Base-by-base conservation (phyloP, 2,113 vertebrate species). In the Boulengerochromis microlepis region DNA sequence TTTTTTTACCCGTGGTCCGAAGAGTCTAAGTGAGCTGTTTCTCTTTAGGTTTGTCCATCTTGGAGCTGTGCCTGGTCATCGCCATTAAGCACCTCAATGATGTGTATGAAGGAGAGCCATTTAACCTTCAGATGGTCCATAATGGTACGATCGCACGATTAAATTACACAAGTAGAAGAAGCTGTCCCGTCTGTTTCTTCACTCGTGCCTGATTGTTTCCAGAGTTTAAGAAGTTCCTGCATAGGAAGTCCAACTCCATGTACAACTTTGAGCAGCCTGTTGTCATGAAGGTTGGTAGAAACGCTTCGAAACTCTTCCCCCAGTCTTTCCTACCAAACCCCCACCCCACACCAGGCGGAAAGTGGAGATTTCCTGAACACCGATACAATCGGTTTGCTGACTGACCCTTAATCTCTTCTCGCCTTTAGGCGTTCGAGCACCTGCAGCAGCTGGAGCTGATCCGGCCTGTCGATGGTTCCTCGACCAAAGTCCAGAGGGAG, bases 51-150 rank as follows among this genome's bases (percentile, higher is more conserved):
- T 88, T 99, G 74, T 99, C 98, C 66, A 96, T 99, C 85, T 94
- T 99, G 93, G 99, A 99, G 95, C 96, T 99, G 86, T 99, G 98
- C 91, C 96, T 99, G 16, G 95, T 99, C 86, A 99, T 99, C 80
- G 97, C 98, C 84, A 99, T 99, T 98, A 99, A 99, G 89, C 98
- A 99, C 95, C 94, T 99, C 81, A 98, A 97, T 12, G 98, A 99
- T 19, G 96, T 98, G 81, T 99, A 99, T 4, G 97, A 98, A 38
- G 98, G 98, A 40, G 98, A 99, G 40, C 98, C 98, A 0, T 99
- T 99, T 94, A 99, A 99, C 93, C 98, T 99, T 93, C 98, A 99
- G 86, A 99, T 99, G 98, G 98, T 99, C 81, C 97, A 99, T 95
- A 99, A 99, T 1, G 99, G 99, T 99, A 85, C 3, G 8, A 16